Percentiles rank a stretch among this genome's conserved stretches.
Conservation (phyloP, 2,888 invertebrate genomes). For the Phanerotoma sp. region DNA sequence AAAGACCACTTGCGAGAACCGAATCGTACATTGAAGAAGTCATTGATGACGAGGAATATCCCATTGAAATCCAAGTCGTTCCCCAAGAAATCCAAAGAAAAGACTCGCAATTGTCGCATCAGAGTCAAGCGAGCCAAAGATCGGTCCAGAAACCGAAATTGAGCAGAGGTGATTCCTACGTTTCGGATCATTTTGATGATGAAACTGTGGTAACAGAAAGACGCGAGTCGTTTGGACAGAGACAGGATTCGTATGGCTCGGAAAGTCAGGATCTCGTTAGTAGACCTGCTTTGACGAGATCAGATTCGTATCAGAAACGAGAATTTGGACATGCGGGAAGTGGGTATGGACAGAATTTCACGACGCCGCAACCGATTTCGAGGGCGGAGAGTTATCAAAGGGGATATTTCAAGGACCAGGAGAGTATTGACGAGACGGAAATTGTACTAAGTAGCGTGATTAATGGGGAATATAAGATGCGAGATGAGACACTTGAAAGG, state of each 20-base stretch:
- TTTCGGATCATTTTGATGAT: conserved; percentile 49
- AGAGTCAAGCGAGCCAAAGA: conserved; percentile 44
- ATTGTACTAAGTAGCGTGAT: conserved; percentile 45
- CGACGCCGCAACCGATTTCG: conserved; percentile 49
- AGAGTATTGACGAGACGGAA: conserved; percentile 56
- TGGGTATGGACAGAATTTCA: conserved; percentile 43
- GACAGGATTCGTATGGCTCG: conserved; percentile 47
- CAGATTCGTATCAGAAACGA: conserved; percentile 48
- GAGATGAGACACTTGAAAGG: conserved; percentile 54
- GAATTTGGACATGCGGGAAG: conserved; percentile 35
- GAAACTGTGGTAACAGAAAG: conserved; percentile 38
- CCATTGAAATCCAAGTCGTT: conserved; percentile 45
- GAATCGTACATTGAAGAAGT: conserved; percentile 51
- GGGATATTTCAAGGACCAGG: conserved; percentile 60
- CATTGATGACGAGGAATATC: conserved; percentile 44
- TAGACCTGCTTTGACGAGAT: conserved; percentile 39
- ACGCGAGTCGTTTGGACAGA: conserved; percentile 41
- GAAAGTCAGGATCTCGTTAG: conserved; percentile 45
- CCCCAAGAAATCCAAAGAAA: conserved; percentile 46
- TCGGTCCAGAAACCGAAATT: conserved; percentile 50
- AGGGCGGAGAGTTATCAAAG: conserved; percentile 53
- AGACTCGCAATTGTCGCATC: conserved; percentile 48
- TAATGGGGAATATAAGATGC: conserved; percentile 53
- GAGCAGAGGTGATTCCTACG: conserved; percentile 48
- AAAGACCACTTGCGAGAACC: conserved; percentile 45